Percentiles rank a stretch among this genome's conserved stretches.
Conservation (phyloP, 2,113 vertebrate species). For the Macrotus californicus region DNA sequence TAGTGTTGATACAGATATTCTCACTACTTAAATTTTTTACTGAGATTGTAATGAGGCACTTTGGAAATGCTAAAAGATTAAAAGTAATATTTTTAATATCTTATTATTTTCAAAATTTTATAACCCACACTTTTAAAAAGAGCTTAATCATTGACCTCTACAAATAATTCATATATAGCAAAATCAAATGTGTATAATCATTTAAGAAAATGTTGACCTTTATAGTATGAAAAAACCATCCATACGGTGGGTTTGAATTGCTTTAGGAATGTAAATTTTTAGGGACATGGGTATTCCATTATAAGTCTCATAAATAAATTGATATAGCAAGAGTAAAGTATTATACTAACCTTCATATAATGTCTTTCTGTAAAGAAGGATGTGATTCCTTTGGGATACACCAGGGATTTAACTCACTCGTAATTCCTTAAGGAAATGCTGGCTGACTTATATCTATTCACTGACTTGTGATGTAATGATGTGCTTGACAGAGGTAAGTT, state of each 20-base stretch:
- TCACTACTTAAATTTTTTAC: neutral
- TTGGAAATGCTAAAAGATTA: neutral
- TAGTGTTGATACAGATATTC: neutral
- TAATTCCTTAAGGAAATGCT: constrained; percentile 36
- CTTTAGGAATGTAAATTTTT: constrained; percentile 1
- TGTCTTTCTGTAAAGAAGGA: neutral
- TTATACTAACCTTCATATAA: neutral
- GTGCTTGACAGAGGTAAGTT: constrained; percentile 51
- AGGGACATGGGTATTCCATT: neutral
- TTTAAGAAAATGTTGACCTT: neutral
- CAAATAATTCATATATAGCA: neutral
- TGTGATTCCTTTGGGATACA: neutral
- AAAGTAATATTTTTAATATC: neutral
- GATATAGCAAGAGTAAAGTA: neutral
- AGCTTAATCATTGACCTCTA: neutral
- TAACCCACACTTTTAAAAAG: neutral
- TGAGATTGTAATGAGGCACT: neutral
- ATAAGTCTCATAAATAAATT: neutral
- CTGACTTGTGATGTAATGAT: constrained; percentile 43
- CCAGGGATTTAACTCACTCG: neutral
- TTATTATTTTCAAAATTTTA: neutral
- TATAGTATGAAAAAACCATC: neutral
- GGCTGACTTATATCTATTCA: constrained; percentile 61
- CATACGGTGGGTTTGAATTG: neutral
- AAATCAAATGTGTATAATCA: neutral